Base-by-base conservation (phyloP, 2,888 invertebrate species). In the Zeuzera pyrina region DNA sequence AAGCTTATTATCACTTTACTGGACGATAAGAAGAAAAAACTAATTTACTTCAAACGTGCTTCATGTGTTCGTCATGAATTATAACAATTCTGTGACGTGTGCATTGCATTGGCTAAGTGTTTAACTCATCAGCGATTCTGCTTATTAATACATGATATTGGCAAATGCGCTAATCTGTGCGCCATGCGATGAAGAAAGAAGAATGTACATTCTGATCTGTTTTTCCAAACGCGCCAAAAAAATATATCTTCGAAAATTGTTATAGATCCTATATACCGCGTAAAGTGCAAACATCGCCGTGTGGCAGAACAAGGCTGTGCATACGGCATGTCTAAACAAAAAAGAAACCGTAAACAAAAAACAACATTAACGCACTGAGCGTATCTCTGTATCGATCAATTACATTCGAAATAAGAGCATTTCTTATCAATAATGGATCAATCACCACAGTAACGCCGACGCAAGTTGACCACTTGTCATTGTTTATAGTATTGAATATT, bases 361-460 rank as follows among this genome's bases (percentile, higher is more conserved):
- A 68, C 52, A 66, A 66, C 62, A 64, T 63, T 61, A 66, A 70
- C 59, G 52, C 62, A 56, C 57, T 50, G 52, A 59, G 42, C 58
- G 49, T 74, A 79, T 78, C 76, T 58, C 51, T 47, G 55, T 50
- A 60, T 74, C 76, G 71, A 81, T 81, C 78, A 77, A 73, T 77
- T 78, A 76, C 72, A 74, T 66, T 69, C 57, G 69, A 57, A 81
- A 79, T 78, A 64, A 70, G 76, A 79, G 68, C 70, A 60, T 64
- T 76, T 63, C 76, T 79, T 79, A 81, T 81, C 78, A 74, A 68
- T 78, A 74, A 74, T 73, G 70, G 76, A 81, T 81, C 78, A 63
- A 72, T 74, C 69, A 69, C 45, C 60, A 39, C 56, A 25, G 25
- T 1, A 6, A 4, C 7, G 3, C 12, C 25, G 13, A 25, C 12